phyloP scores from a whole-genome alignment of 2,113 vertebrate genomes.

The Ailuropoda melanoleuca region DNA sequence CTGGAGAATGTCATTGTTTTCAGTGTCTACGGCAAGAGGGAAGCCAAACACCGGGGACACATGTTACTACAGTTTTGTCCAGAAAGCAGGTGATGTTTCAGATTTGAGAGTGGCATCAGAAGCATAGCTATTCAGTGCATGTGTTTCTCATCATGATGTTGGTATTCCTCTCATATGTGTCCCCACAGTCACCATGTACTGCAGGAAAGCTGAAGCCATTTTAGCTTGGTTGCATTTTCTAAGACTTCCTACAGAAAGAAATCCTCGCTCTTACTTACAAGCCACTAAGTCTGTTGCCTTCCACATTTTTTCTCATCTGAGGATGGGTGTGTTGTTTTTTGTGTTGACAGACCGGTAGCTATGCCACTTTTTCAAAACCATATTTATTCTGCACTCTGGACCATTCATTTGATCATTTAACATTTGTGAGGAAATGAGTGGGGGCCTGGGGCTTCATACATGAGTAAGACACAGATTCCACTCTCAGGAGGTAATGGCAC shows the following conservation, averaged over 20 bases:
- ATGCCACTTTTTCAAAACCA: not conserved
- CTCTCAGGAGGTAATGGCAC: not conserved
- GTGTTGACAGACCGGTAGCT: not conserved
- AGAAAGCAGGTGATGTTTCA: not conserved
- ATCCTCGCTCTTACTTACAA: not conserved
- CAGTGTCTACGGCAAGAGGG: constrained; percentile 34
- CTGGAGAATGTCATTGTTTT: constrained; percentile 1
- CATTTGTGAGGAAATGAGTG: not conserved
- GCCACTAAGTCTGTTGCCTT: not conserved
- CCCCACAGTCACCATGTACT: not conserved
- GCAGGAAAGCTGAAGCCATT: constrained; percentile 50
- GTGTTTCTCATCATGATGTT: constrained; percentile 38
- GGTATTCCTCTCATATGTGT: not conserved
- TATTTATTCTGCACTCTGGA: not conserved
- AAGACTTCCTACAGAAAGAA: constrained; percentile 10
- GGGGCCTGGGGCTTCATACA: not conserved
- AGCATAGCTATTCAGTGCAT: not conserved
- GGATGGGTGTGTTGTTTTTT: not conserved
- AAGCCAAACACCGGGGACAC: not conserved
- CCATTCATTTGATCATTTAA: not conserved
- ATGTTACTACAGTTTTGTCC: not conserved
- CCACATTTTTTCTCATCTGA: not conserved
- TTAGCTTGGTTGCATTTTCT: constrained; percentile 14
- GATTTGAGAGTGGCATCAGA: constrained; percentile 14
- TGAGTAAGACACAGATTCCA: not conserved